phyloP scores from a whole-genome alignment of 2,888 invertebrate species.

The Gymnoscelis rufifasciata region DNA sequence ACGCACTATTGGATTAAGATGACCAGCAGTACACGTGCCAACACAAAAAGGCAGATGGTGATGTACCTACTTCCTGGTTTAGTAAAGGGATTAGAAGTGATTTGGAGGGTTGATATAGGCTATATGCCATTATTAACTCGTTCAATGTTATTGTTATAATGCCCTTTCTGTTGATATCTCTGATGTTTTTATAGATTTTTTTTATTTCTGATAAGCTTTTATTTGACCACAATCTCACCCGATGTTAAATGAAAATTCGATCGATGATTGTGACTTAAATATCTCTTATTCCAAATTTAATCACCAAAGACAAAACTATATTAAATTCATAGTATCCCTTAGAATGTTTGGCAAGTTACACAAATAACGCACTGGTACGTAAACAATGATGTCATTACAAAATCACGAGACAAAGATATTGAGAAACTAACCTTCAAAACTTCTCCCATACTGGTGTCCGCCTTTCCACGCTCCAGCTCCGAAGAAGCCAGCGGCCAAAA shows the following conservation, averaged over 20 bases:
- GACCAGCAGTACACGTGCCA: conserved; percentile 28
- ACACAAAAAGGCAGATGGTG: conserved; percentile 37
- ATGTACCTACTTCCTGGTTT: conserved; percentile 35
- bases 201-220: too few species aligned
- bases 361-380: neutral
- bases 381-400: neutral
- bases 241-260: too few species aligned
- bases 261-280: too few species aligned
- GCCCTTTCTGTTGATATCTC: neutral
- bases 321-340: too few species aligned
- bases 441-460: conserved; percentile 75
- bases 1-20: conserved; percentile 58
- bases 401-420: neutral
- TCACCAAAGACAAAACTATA: too few species aligned
- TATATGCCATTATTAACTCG: neutral
- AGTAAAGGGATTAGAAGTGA: conserved; percentile 8
- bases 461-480: conserved; percentile 84
- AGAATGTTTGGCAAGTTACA: neutral
- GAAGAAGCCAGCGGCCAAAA: conserved; percentile 88
- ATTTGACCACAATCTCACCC: too few species aligned
- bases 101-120: conserved; percentile 15
- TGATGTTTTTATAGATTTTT: neutral
- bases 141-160: neutral
- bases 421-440: conserved; percentile 70
- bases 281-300: too few species aligned